Percentiles rank a stretch among this genome's conserved stretches.
Evolutionary conservation across 2,797 vertebrate genomes (phyloP).

Genomic region (Buceros bicornis): DNA sequence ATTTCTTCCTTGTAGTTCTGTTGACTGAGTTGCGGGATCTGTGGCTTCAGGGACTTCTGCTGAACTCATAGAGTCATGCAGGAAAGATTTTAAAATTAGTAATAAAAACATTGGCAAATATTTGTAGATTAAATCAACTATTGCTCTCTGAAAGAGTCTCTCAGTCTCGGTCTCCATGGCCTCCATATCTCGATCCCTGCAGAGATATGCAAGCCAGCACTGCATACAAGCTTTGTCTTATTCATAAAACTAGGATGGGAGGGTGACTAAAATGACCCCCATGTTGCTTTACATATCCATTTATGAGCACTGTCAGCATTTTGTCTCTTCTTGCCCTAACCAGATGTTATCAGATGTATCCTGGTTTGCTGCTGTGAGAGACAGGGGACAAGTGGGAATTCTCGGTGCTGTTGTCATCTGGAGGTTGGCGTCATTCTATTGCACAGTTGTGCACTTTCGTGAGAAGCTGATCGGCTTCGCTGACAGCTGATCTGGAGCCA

Average conservation of each 20-base stretch:
- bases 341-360: neutral
- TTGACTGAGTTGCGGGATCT: neutral
- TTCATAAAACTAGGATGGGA: neutral
- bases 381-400: neutral
- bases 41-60: neutral
- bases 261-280: neutral
- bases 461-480: neutral
- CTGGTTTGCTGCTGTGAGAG: neutral
- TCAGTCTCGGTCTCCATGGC: neutral
- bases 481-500: constrained; percentile 17
- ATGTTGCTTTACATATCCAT: neutral
- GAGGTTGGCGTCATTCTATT: neutral
- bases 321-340: neutral
- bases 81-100: constrained; percentile 12
- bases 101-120: constrained; percentile 10
- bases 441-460: neutral
- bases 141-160: neutral
- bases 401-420: neutral
- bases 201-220: neutral
- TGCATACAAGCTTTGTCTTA: neutral
- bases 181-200: neutral
- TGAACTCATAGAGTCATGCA: neutral
- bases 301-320: neutral
- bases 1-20: neutral
- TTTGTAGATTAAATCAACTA: neutral